These are phyloP conservation scores for Cuculus canorus DNA, from an alignment of 2,797 vertebrate genomes.

Conservation along the genomic window DNA sequence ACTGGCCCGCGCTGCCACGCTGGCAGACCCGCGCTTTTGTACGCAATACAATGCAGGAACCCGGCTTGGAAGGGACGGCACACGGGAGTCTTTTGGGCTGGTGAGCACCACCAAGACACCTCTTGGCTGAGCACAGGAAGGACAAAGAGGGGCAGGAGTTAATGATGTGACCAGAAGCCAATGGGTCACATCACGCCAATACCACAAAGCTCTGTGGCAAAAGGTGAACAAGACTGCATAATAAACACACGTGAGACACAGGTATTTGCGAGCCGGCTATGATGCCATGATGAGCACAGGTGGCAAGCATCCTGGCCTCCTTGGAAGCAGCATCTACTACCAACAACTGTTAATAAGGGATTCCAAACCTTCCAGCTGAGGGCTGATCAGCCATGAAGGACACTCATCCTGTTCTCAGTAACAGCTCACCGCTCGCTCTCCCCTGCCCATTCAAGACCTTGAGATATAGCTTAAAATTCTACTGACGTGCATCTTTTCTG, in stretches of 20 bases:
- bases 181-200: background rate
- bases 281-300: background rate
- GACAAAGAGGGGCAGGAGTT: background rate
- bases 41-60: background rate
- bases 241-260: background rate
- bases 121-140: background rate
- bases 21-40: background rate
- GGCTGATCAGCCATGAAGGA: background rate
- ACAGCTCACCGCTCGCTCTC: background rate
- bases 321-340: background rate
- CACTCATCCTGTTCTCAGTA: background rate
- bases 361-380: background rate
- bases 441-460: background rate
- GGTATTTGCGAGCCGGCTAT: background rate
- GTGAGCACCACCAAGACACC: background rate
- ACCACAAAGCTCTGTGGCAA: background rate
- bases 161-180: background rate
- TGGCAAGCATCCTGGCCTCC: background rate
- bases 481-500: background rate
- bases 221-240: background rate
- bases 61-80: accelerated
- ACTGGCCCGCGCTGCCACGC: accelerated
- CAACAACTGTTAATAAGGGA: background rate
- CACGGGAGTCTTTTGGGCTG: background rate
- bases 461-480: background rate